These are phyloP conservation scores for Stichodactyla helianthus DNA, from an alignment of 64 coral and sea anemone genomes.

Conservation along the genomic window DNA sequence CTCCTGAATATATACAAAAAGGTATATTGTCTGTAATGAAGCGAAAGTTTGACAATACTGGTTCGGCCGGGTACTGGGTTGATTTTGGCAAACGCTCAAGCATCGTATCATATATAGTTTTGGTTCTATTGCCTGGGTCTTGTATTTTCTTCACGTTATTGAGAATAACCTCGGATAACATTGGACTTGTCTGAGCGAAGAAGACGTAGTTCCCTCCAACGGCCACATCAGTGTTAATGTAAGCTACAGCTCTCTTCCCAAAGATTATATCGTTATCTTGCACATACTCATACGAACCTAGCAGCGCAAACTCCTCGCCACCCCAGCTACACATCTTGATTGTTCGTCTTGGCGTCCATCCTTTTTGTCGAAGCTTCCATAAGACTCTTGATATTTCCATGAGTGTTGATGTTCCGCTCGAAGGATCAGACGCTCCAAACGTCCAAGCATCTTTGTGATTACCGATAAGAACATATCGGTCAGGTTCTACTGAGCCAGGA, in stretches of 20 bases:
- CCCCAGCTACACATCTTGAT: conserved; percentile 67
- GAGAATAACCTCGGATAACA: conserved; percentile 33
- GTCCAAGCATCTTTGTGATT: conserved; percentile 82
- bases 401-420: conserved; percentile 62
- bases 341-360: conserved; percentile 42
- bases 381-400: conserved; percentile 61
- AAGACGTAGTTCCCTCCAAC: conserved; percentile 36
- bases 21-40: conserved; percentile 35
- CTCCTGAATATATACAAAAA: conserved; percentile 23
- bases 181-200: conserved; percentile 26
- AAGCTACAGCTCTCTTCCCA: conserved; percentile 32
- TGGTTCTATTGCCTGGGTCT: conserved; percentile 16
- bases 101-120: conserved; percentile 40
- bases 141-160: conserved; percentile 30
- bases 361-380: conserved; percentile 18
- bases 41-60: background rate
- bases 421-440: conserved; percentile 65
- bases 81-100: conserved; percentile 24
- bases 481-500: conserved; percentile 31
- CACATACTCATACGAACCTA: conserved; percentile 44
- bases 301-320: conserved; percentile 48
- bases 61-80: conserved; percentile 2
- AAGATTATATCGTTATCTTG: conserved; percentile 43
- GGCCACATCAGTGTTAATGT: conserved; percentile 59
- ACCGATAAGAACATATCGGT: conserved; percentile 62